phyloP scores from a whole-genome alignment of 2,113 vertebrate genomes.

The Anoplopoma fimbria region DNA sequence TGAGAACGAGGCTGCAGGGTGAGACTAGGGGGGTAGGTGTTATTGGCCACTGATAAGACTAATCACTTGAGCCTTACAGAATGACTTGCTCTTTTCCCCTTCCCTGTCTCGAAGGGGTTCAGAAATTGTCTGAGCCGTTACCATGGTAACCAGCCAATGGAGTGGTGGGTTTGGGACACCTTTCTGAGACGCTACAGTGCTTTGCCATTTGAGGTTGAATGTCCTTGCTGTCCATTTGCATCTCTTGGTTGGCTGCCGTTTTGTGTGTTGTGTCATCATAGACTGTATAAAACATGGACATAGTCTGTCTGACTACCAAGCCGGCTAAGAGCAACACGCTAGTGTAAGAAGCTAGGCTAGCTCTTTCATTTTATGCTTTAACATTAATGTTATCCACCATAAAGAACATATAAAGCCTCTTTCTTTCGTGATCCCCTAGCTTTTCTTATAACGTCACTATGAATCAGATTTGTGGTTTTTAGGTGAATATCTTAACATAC shows the following conservation, averaged over 20 bases:
- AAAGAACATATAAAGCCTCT: too few species aligned
- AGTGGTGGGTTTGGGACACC: neutral
- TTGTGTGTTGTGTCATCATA: neutral
- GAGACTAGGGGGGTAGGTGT: neutral
- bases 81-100: neutral
- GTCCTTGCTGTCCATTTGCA: neutral
- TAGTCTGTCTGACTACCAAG: too few species aligned
- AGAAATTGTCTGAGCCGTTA: constrained; percentile 50
- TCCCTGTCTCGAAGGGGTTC: constrained; percentile 24
- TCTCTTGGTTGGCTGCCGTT: neutral
- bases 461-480: too few species aligned
- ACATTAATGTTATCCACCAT: too few species aligned
- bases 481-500: too few species aligned
- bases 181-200: neutral
- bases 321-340: too few species aligned
- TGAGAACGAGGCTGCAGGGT: neutral
- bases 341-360: too few species aligned
- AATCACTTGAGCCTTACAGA: constrained; percentile 40
- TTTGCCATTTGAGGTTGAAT: neutral
- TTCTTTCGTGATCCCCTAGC: too few species aligned
- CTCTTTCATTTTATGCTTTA: too few species aligned
- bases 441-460: too few species aligned
- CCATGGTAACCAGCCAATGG: constrained; percentile 62
- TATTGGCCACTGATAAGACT: constrained; percentile 54
- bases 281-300: too few species aligned